phyloP scores from a whole-genome alignment of 2,113 vertebrate species.

The Ammodytes dubius region DNA sequence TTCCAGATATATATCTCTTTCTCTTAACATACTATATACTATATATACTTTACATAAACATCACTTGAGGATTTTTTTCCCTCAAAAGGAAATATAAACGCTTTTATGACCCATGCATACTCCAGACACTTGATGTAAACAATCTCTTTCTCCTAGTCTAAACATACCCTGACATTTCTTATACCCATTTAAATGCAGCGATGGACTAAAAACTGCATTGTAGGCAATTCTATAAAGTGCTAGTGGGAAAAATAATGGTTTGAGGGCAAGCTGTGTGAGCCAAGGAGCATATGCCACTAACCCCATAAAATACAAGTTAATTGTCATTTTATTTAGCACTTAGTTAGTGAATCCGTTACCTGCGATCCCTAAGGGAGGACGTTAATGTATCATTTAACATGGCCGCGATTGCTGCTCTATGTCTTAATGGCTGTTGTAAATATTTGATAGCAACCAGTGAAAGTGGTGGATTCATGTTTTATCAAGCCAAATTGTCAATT shows the following conservation, averaged over 20 bases:
- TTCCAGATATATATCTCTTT: too few relatives aligned
- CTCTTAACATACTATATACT: background rate
- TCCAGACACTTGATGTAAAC: background rate
- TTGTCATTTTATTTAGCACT: slow-evolving; percentile 54
- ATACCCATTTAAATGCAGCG: background rate
- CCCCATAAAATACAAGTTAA: slow-evolving; percentile 42
- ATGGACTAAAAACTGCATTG: background rate
- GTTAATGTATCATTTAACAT: slow-evolving; percentile 34
- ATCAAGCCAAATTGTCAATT: background rate
- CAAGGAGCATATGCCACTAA: slow-evolving; percentile 23
- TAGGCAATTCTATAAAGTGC: slow-evolving; percentile 7
- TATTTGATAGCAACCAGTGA: slow-evolving; percentile 37
- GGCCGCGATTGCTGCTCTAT: background rate
- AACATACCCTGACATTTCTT: slow-evolving; percentile 18
- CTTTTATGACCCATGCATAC: background rate
- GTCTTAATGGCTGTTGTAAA: slow-evolving; percentile 53
- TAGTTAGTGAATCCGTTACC: slow-evolving; percentile 28
- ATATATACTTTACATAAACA: background rate
- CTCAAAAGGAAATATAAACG: background rate
- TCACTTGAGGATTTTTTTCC: background rate
- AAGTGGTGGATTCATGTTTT: slow-evolving; percentile 30
- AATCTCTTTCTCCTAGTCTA: background rate
- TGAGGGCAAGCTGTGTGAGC: slow-evolving; percentile 26
- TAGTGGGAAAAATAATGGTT: slow-evolving; percentile 10
- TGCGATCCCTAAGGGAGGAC: slow-evolving; percentile 25